Base-by-base conservation (phyloP, 2,888 invertebrate species). In the Clanis bilineata region DNA sequence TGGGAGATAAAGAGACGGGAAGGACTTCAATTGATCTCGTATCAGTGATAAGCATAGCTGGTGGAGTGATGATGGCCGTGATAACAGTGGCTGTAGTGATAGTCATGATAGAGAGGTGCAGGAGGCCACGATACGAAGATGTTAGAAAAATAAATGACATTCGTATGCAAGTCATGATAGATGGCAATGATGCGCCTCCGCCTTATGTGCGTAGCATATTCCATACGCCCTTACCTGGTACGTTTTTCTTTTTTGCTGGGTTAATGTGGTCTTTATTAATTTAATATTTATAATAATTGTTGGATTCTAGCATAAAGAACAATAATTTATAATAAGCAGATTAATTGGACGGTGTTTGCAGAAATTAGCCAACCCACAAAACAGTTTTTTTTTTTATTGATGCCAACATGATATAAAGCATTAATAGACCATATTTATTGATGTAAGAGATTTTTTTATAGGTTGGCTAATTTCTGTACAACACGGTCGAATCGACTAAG, bases 141-240 rank as follows among this genome's bases (percentile, higher is more conserved):
- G 81, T 86, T 15, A 83, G 88, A 64, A 92, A 92, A 70, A 79
- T 89, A 28, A 88, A 91, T 68, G 88, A 90, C 68, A 85, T 92
- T 55, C 78, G 86, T 66, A 92, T 91, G 88, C 88, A 91, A 75
- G 88, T 86, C 4, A 87, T 89, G 79, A 87, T 88, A 45, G 90
- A 89, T 65, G 86, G 86, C 55, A 85, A 86, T 65, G 86, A 91
- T 64, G 76, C 82, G 0, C 90, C 91, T 1, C 89, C 93, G n/a
- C 93, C 93, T 0, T 93, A 93, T 65, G 90, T 93, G 0, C 87
- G 93, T 62, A 93, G 93, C 69, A 93, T 93, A 57, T 93, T 93
- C 62, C 93, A 93, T 68, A 90, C 93, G 23, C 93, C 93, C 4
- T 76, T 93, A 62, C 93, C 93, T 78, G 93, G 93, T 93, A 80